Percentiles rank a stretch among this genome's conserved stretches.
Conservation (phyloP, 2,888 invertebrate species). For the Macaria liturata region DNA sequence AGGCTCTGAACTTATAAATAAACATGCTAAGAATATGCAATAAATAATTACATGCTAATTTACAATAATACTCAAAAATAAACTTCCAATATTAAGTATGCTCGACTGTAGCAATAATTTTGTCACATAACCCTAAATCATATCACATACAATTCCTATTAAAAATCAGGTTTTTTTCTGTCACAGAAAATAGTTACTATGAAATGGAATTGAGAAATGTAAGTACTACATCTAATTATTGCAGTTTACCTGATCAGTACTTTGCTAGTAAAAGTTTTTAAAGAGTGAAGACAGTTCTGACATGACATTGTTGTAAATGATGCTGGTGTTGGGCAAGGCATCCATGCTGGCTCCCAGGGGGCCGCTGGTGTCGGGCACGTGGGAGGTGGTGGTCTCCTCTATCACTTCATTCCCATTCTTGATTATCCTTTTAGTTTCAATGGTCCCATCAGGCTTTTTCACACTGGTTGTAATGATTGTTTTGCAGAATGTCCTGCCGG, state of each 20-base stretch:
- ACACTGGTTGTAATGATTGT: slow-evolving; percentile 74
- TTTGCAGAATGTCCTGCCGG: slow-evolving; percentile 66
- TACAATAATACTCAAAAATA: neutral
- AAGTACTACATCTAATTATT: slow-evolving; percentile 3
- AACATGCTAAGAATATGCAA: too few relatives aligned
- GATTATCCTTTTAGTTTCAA: slow-evolving; percentile 69
- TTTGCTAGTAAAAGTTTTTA: slow-evolving; percentile 58
- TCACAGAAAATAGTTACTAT: neutral
- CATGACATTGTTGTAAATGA: slow-evolving; percentile 50
- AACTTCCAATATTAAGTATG: neutral
- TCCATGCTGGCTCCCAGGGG: slow-evolving; percentile 49
- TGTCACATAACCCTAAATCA: neutral
- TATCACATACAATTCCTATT: slow-evolving; percentile 5
- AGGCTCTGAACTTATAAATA: too few relatives aligned
- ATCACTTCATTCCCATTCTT: slow-evolving; percentile 70
- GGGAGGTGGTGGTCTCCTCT: slow-evolving; percentile 62
- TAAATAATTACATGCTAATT: too few relatives aligned
- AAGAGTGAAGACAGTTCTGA: slow-evolving; percentile 64
- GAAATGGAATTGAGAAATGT: neutral
- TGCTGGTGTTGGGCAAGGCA: slow-evolving; percentile 42
- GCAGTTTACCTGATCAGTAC: neutral
- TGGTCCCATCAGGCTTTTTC: slow-evolving; percentile 68
- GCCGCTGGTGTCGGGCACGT: slow-evolving; percentile 42
- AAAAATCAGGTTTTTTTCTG: neutral
- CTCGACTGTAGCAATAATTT: neutral